Evolutionary conservation across 2,888 invertebrate species (phyloP).

Genomic region (Selenia dentaria): DNA sequence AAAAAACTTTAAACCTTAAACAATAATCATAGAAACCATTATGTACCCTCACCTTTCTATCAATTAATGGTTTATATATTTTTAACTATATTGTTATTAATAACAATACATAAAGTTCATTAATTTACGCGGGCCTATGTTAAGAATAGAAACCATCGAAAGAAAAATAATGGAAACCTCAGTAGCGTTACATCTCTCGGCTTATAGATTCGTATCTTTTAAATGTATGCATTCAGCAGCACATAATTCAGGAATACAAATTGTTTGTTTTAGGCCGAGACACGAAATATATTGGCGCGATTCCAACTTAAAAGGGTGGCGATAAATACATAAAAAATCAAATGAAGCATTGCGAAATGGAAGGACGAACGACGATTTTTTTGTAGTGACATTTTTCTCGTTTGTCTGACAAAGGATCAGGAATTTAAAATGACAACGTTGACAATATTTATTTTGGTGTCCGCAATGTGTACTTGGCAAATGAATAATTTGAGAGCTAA

Average conservation of each 20-base stretch:
- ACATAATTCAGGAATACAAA: conserved; percentile 84
- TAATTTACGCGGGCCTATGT: too few species aligned
- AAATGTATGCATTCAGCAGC: conserved; percentile 83
- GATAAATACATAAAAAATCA: conserved; percentile 75
- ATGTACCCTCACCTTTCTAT: too few species aligned
- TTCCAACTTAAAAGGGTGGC: conserved; percentile 79
- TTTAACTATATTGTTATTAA: too few species aligned
- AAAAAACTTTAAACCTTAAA: too few species aligned
- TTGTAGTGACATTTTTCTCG: conserved; percentile 43
- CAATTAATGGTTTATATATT: too few species aligned
- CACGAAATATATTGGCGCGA: conserved; percentile 80
- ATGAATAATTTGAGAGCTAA: conserved; percentile 69
- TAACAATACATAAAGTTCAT: too few species aligned
- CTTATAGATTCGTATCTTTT: conserved; percentile 82
- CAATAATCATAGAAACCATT: too few species aligned
- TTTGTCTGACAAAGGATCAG: conserved; percentile 64
- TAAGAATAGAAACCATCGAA: conserved; percentile 34
- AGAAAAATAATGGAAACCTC: conserved; percentile 27
- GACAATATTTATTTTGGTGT: conserved; percentile 56
- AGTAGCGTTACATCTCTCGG: conserved; percentile 56
- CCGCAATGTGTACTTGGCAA: conserved; percentile 56
- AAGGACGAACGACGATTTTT: conserved; percentile 40
- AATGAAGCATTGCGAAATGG: conserved; percentile 68
- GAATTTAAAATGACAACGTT: conserved; percentile 33
- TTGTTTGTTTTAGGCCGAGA: conserved; percentile 83